Percentiles rank a stretch among this genome's conserved stretches.
phyloP scores from a whole-genome alignment of 1,140 invertebrate species.

The Acromyrmex echinatior region DNA sequence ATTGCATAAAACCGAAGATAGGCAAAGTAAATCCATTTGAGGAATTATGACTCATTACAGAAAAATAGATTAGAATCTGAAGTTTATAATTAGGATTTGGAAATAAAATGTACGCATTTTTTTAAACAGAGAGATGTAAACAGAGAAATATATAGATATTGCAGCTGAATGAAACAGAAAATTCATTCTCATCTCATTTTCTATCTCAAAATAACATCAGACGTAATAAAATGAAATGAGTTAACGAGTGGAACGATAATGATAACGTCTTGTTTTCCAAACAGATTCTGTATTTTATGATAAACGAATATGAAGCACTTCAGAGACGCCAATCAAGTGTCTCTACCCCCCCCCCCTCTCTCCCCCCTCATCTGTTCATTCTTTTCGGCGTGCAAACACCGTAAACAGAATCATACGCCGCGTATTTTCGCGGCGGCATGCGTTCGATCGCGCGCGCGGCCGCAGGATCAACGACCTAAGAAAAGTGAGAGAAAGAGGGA shows the following conservation, averaged over 20 bases:
- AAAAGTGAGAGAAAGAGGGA: slow-evolving; percentile 41
- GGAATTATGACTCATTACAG: no score
- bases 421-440: not conserved
- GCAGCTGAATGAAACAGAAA: not conserved
- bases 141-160: not conserved
- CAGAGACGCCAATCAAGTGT: not conserved
- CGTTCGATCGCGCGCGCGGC: slow-evolving; percentile 36
- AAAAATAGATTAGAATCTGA: no score
- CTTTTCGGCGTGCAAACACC: not conserved
- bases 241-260: not conserved
- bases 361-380: not conserved
- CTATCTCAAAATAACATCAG: not conserved
- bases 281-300: not conserved
- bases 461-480: slow-evolving; percentile 72
- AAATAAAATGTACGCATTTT: no score
- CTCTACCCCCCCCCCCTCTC: not conserved
- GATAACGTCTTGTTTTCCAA: not conserved
- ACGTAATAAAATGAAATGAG: not conserved
- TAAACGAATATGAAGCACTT: not conserved
- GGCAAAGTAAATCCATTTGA: no score
- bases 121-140: no score
- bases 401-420: not conserved
- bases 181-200: not conserved
- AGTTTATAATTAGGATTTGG: no score
- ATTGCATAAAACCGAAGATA: no score